These are phyloP conservation scores for Labeo calbasu DNA, from an alignment of 2,797 vertebrate genomes.

Conservation along the genomic window DNA sequence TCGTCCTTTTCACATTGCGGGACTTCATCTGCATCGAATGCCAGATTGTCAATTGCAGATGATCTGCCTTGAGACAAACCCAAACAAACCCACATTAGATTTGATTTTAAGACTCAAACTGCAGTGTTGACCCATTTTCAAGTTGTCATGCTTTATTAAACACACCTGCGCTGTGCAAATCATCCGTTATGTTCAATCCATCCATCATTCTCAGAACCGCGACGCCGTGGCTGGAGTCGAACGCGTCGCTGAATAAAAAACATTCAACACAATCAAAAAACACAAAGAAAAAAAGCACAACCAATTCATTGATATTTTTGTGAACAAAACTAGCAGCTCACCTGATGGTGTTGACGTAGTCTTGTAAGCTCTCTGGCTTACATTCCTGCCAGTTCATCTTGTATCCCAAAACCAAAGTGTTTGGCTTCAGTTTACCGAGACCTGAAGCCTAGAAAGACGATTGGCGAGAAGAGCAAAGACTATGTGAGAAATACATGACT, in stretches of 20 bases:
- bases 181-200: conserved; percentile 70
- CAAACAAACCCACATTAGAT: not conserved
- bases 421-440: conserved; percentile 80
- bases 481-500: not conserved
- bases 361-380: conserved; percentile 69
- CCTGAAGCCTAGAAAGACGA: conserved; percentile 68
- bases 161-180: conserved; percentile 59
- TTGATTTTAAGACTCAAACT: not conserved
- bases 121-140: not conserved
- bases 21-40: conserved; percentile 68
- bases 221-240: conserved; percentile 76
- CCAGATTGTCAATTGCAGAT: conserved; percentile 66
- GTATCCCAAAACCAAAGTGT: conserved; percentile 78
- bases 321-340: conserved; percentile 60
- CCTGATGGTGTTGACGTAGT: conserved; percentile 79
- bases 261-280: not conserved
- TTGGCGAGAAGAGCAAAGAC: not conserved
- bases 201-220: conserved; percentile 78
- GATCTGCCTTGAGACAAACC: not conserved
- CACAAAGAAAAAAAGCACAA: not conserved
- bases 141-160: not conserved
- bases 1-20: conserved; percentile 52
- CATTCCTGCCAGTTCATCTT: conserved; percentile 78
- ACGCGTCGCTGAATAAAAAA: conserved; percentile 73
- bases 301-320: not conserved